Base-by-base conservation (phyloP, 2,888 invertebrate genomes). In the Thymelicus lineola region DNA sequence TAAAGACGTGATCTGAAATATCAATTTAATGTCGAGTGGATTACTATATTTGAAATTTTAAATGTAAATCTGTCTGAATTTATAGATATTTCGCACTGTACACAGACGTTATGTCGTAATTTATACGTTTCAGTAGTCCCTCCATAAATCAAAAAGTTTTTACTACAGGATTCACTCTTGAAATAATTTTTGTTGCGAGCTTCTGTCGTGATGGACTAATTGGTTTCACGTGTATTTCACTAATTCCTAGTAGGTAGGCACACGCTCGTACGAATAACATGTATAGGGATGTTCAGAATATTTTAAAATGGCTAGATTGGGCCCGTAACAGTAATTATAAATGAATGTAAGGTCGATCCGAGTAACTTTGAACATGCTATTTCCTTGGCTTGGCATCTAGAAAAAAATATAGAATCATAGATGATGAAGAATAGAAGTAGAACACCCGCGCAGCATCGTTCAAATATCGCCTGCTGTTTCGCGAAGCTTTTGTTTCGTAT, bases 81-180 rank as follows among this genome's bases (percentile, higher is more conserved):
- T 15, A n/a, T 50, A 50, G 50, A 17, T 50, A 17, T 17, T 17
- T 7, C 17, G 46, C 17, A 50, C 6, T 48, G 48, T 15, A 50
- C 50, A 50, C 50, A 50, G 9, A 17, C 50, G 50, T 17, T 17
- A 17, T 9, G 50, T 17, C 17, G 17, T 50, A 50, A 50, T 50
- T 50, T 50, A 50, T 50, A 17, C 9, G 17, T 17, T 50, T 17
- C 50, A 50, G 17, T 17, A 50, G 17, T 58, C 48, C 57, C 42
- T 46, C 46, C 38, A 59, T 59, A 57, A 59, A 50, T 17, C 45
- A 53, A n/a, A 61, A 70, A 57, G 46, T 38, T 60, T 70, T 66
- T 50, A 28, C 17, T 50, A 50, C 17, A 10, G 17, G 17, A 50
- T 50, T 50, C 50, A 50, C 7, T 17, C 50, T 10, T 50, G 50